Conservation (phyloP, 2,888 invertebrate species). For the Omphaloscelis lunosa region DNA sequence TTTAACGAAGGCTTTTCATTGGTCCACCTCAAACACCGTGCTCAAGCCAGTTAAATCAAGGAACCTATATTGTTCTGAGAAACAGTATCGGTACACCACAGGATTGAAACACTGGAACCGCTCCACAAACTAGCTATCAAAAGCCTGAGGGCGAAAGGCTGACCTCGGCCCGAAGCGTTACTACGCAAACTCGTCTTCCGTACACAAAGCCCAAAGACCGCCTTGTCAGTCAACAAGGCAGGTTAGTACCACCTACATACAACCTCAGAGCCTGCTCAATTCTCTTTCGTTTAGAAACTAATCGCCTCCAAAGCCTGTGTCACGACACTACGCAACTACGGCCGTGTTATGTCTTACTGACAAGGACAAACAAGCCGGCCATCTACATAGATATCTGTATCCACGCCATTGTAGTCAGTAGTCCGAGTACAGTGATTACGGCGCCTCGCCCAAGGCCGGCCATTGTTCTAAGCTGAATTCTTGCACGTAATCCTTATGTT, state of each 20-base stretch:
- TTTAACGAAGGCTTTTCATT: not conserved
- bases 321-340: conserved; percentile 59
- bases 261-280: conserved; percentile 49
- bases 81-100: conserved; percentile 22
- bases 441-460: conserved; percentile 85
- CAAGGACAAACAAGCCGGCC: conserved; percentile 68
- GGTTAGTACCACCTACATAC: conserved; percentile 4
- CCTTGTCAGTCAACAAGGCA: conserved; percentile 48
- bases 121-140: conserved; percentile 41
- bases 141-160: conserved; percentile 26
- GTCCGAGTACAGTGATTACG: conserved; percentile 83
- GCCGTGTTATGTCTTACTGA: conserved; percentile 67
- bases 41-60: not conserved
- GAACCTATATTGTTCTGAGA: not conserved
- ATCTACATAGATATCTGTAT: conserved; percentile 64
- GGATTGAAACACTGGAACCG: conserved; percentile 14
- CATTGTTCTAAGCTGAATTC: conserved; percentile 87
- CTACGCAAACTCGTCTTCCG: conserved; percentile 25
- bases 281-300: conserved; percentile 60
- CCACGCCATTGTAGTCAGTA: conserved; percentile 61
- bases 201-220: conserved; percentile 39
- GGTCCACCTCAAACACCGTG: not conserved
- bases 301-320: conserved; percentile 52
- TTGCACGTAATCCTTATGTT: conserved; percentile 83
- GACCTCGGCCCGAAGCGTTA: conserved; percentile 38